A percentile compares a stretch with the other conserved stretches of the same genome.
Conservation (phyloP, 1,140 invertebrate species). For the Drosophila bocki region DNA sequence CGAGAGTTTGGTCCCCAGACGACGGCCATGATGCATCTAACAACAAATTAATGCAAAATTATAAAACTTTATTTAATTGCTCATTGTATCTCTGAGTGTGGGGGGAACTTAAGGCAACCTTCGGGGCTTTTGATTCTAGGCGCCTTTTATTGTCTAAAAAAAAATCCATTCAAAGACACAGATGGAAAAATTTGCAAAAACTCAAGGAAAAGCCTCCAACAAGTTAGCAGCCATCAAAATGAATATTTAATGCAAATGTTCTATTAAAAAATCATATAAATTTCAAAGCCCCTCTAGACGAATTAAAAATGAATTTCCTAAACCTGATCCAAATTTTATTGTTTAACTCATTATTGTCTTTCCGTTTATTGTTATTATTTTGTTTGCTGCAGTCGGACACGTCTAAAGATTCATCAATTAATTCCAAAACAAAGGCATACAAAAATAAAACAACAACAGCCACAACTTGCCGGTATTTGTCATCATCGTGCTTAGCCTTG, state of each 20-base stretch:
- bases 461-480: slow-evolving; percentile 40
- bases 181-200: slow-evolving; percentile 73
- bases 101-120: slow-evolving; percentile 37
- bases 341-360: slow-evolving; percentile 27
- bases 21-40: slow-evolving; percentile 41
- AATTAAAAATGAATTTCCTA: slow-evolving; percentile 42
- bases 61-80: slow-evolving; percentile 58
- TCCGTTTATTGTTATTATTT: slow-evolving; percentile 31
- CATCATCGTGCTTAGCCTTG: slow-evolving; percentile 71
- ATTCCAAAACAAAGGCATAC: slow-evolving; percentile 37
- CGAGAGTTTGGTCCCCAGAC: slow-evolving; percentile 51
- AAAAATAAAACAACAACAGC: slow-evolving; percentile 23
- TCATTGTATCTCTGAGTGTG: slow-evolving; percentile 40
- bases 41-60: slow-evolving; percentile 32
- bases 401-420: slow-evolving; percentile 46
- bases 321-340: slow-evolving; percentile 50
- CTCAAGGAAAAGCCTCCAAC: slow-evolving; percentile 54
- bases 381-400: slow-evolving; percentile 31
- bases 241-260: slow-evolving; percentile 29
- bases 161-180: slow-evolving; percentile 37
- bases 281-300: slow-evolving; percentile 13
- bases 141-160: slow-evolving; percentile 43
- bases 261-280: slow-evolving; percentile 40
- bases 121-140: slow-evolving; percentile 37
- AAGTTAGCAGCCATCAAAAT: slow-evolving; percentile 31